These are phyloP conservation scores for Bufo bufo DNA, from an alignment of 2,113 vertebrate genomes.

Conservation along the genomic window DNA sequence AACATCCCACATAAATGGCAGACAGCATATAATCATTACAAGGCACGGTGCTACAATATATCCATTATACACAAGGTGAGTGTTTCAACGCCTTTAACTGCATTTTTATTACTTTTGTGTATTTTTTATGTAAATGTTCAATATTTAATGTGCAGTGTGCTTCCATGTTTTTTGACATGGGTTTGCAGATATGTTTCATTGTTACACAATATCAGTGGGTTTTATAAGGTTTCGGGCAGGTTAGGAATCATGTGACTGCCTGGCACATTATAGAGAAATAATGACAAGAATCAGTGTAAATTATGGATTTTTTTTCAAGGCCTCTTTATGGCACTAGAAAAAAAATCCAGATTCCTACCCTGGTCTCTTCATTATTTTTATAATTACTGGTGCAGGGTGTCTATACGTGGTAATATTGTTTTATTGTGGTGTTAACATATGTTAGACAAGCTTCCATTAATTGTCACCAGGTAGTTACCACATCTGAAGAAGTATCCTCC, in stretches of 20 bases:
- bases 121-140: neutral
- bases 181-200: neutral
- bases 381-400: conserved; percentile 55
- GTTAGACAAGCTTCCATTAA: neutral
- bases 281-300: neutral
- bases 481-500: neutral
- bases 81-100: neutral
- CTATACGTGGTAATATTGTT: neutral
- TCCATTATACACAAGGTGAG: neutral
- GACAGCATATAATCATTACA: neutral
- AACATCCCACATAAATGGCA: neutral
- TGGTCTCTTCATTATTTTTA: conserved; percentile 49
- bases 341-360: neutral
- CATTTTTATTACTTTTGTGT: neutral
- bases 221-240: neutral
- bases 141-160: neutral
- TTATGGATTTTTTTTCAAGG: neutral
- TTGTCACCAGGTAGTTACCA: neutral
- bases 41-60: neutral
- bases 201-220: neutral
- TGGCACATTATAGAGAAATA: neutral
- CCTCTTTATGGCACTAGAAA: neutral
- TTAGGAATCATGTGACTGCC: neutral
- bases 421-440: neutral
- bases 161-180: neutral